Conservation (phyloP, 2,797 vertebrate genomes). For the Cygnus olor region DNA sequence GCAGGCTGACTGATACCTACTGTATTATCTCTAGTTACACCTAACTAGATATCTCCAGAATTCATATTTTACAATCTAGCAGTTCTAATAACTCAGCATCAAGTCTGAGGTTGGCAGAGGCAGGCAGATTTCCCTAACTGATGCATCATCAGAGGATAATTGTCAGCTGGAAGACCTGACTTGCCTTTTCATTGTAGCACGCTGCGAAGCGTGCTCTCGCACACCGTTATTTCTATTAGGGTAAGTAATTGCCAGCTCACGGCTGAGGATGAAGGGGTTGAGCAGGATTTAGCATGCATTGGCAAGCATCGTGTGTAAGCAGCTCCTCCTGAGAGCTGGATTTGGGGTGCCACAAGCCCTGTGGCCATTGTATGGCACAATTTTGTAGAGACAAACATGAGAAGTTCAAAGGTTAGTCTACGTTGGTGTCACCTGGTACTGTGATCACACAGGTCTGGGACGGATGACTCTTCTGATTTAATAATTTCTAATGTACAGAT, state of each 20-base stretch:
- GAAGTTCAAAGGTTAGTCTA: background rate
- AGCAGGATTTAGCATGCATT: background rate
- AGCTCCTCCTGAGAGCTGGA: rapidly evolving
- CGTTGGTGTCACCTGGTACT: background rate
- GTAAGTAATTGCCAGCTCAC: background rate
- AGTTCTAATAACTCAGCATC: background rate
- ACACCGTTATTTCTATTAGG: rapidly evolving
- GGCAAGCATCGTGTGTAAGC: background rate
- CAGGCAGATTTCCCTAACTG: background rate
- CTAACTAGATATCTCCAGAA: background rate
- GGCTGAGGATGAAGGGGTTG: background rate
- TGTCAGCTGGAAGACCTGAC: background rate
- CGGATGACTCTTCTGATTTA: background rate
- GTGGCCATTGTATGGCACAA: rapidly evolving
- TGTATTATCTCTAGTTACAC: background rate
- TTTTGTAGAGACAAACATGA: background rate
- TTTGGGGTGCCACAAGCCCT: rapidly evolving
- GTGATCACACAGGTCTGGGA: background rate
- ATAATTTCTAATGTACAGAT: background rate
- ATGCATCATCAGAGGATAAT: background rate
- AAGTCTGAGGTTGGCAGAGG: background rate
- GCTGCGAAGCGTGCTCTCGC: background rate
- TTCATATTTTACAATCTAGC: background rate
- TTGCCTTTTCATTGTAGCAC: background rate
- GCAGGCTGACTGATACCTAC: background rate